A percentile compares a stretch with the other conserved stretches of the same genome.
These are phyloP conservation scores for Zophobas atratus DNA, from an alignment of 1,140 invertebrate species.

Conservation along the genomic window DNA sequence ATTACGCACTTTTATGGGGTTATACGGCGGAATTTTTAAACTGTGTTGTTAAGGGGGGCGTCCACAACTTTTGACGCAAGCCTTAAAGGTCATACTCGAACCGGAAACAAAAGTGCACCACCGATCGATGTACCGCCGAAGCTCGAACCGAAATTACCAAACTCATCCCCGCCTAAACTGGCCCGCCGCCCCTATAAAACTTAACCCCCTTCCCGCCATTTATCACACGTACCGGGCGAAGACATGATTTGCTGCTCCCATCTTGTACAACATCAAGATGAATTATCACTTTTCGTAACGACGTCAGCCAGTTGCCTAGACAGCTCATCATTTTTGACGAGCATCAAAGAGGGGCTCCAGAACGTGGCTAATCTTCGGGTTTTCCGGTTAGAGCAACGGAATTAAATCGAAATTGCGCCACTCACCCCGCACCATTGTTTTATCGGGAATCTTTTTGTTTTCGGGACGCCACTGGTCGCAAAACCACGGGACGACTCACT, in stretches of 20 bases:
- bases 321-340: constrained; percentile 41
- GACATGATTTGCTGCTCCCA: constrained; percentile 11
- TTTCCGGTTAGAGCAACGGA: constrained; percentile 10
- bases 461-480: neutral
- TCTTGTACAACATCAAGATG: constrained; percentile 29
- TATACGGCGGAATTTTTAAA: no score
- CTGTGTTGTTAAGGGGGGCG: no score
- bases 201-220: no score
- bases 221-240: neutral
- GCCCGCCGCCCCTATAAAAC: no score
- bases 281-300: constrained; percentile 40
- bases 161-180: no score
- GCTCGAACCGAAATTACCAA: no score
- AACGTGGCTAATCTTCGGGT: constrained; percentile 33
- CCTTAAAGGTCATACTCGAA: no score
- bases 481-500: no score
- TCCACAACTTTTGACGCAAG: no score
- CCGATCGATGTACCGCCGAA: no score
- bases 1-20: no score
- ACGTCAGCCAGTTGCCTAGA: constrained; percentile 31
- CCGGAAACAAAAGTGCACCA: no score
- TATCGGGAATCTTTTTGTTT: constrained; percentile 5
- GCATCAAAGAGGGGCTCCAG: constrained; percentile 18
- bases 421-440: constrained; percentile 3
- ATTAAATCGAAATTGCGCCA: neutral